These are phyloP conservation scores for Heterotis niloticus DNA, from an alignment of 2,113 vertebrate species.

Conservation along the genomic window DNA sequence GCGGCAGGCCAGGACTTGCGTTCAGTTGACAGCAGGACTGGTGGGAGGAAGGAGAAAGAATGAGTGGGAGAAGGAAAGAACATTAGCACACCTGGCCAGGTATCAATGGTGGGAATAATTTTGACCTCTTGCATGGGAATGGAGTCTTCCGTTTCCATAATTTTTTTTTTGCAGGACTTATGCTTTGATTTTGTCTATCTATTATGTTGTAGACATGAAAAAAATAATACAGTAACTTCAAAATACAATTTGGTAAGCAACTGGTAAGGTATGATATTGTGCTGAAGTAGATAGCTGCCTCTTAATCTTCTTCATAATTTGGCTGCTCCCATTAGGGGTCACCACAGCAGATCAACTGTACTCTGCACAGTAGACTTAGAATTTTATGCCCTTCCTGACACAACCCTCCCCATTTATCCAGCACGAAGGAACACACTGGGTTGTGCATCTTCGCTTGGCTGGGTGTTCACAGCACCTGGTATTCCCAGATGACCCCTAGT, in stretches of 20 bases:
- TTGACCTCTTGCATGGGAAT: background rate
- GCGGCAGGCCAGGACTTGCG: slow-evolving; percentile 42
- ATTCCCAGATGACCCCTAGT: too few relatives aligned
- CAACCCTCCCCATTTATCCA: too few relatives aligned
- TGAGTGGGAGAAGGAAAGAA: slow-evolving; percentile 19
- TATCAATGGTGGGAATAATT: background rate
- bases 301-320: too few relatives aligned
- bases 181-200: background rate
- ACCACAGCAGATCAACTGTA: too few relatives aligned
- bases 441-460: too few relatives aligned
- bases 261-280: background rate
- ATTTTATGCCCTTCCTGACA: too few relatives aligned
- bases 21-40: slow-evolving; percentile 12
- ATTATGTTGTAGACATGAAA: background rate
- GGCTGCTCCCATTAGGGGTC: too few relatives aligned
- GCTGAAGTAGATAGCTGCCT: background rate
- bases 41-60: slow-evolving; percentile 25
- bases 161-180: background rate
- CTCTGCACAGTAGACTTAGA: too few relatives aligned
- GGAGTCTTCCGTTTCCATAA: background rate
- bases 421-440: too few relatives aligned
- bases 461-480: too few relatives aligned
- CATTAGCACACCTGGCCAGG: background rate
- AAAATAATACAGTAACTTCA: background rate
- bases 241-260: background rate